Conservation (phyloP, 2,888 invertebrate species). For the Crematogaster levior region DNA sequence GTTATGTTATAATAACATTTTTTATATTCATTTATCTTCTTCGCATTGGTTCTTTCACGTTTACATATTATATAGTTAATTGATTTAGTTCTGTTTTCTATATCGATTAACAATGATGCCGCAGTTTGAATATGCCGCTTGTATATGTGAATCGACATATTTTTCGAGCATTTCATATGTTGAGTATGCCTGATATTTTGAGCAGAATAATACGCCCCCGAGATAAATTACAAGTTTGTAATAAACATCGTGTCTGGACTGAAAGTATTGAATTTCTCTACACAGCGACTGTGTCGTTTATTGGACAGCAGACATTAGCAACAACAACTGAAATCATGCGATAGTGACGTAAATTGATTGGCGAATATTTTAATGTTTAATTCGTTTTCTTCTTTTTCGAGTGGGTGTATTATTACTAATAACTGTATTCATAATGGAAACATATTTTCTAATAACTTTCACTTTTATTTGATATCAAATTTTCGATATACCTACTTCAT, state of each 20-base stretch:
- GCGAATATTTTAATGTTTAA: conserved; percentile 4
- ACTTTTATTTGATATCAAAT: not conserved
- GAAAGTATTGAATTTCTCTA: conserved; percentile 57
- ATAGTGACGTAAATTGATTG: conserved; percentile 40
- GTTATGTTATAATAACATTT: not conserved
- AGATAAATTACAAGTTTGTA: conserved; percentile 62
- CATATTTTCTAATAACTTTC: not conserved
- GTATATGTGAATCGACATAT: not conserved
- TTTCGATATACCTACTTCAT: not conserved
- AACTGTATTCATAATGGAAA: not conserved
- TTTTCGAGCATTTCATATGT: conserved; percentile 9
- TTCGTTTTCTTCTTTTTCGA: not conserved
- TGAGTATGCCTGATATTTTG: conserved; percentile 50
- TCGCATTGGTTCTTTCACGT: not conserved
- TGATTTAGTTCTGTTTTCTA: conserved; percentile 11
- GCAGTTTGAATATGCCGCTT: not conserved
- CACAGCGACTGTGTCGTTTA: conserved; percentile 32
- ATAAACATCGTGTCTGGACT: conserved; percentile 48
- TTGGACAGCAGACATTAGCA: conserved; percentile 36
- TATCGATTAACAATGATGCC: not conserved
- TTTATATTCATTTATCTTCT: not conserved
- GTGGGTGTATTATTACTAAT: not conserved
- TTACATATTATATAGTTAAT: not conserved
- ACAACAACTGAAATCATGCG: conserved; percentile 36
- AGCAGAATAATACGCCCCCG: conserved; percentile 67